A percentile compares a stretch with the other conserved stretches of the same genome.
These are phyloP conservation scores for Lymantria monacha DNA, from an alignment of 2,888 invertebrate genomes.

Conservation along the genomic window DNA sequence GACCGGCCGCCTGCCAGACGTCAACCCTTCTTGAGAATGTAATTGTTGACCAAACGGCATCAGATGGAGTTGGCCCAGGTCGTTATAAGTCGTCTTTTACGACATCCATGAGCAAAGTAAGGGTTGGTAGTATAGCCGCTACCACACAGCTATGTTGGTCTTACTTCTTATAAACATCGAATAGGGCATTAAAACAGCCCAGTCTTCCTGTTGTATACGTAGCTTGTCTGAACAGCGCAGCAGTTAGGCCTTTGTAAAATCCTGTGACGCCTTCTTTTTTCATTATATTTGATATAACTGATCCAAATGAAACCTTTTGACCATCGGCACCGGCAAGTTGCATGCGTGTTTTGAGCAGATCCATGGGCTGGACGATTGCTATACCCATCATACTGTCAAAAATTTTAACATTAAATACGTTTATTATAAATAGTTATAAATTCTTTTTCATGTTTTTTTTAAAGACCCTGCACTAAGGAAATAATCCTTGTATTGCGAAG, in stretches of 20 bases:
- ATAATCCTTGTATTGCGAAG: too few species aligned
- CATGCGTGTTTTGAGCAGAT: conserved; percentile 59
- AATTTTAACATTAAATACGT: neutral
- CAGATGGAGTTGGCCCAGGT: too few species aligned
- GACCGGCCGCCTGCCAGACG: too few species aligned
- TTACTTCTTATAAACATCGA: conserved; percentile 64
- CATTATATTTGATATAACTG: conserved; percentile 87
- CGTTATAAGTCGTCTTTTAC: too few species aligned
- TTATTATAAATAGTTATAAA: too few species aligned
- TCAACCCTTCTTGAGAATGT: too few species aligned
- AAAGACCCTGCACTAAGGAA: too few species aligned
- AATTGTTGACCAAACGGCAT: too few species aligned
- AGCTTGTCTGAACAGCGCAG: conserved; percentile 95
- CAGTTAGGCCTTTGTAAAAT: conserved; percentile 94
- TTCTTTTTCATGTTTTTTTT: too few species aligned
- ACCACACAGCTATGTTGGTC: too few species aligned
- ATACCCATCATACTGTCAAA: conserved; percentile 49
- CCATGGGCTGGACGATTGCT: conserved; percentile 53
- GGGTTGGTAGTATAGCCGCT: too few species aligned
- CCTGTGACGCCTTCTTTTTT: conserved; percentile 91
- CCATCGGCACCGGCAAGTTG: conserved; percentile 73
- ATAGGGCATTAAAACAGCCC: conserved; percentile 94
- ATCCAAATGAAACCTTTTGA: conserved; percentile 85
- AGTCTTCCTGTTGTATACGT: conserved; percentile 97
- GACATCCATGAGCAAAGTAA: too few species aligned